These are phyloP conservation scores for Cosmopolites sordidus DNA, from an alignment of 2,888 invertebrate species.

Conservation along the genomic window DNA sequence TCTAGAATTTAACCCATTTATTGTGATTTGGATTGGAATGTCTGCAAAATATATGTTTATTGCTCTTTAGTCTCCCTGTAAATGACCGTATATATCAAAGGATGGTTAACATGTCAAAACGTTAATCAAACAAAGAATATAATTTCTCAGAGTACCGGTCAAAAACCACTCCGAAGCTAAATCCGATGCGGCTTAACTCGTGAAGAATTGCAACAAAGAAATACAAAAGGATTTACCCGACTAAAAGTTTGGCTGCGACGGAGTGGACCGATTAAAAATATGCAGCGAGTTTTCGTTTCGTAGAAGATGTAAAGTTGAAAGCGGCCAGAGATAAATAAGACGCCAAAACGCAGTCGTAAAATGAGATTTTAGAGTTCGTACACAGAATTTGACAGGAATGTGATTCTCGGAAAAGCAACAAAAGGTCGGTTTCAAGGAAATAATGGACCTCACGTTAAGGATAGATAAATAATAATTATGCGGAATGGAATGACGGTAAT, in stretches of 20 bases:
- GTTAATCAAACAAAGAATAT: too few relatives aligned
- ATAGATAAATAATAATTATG: not conserved
- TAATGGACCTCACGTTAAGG: not conserved
- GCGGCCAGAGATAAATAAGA: constrained; percentile 1
- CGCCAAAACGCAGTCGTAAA: constrained; percentile 1
- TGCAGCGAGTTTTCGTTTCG: not conserved
- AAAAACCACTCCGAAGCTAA: too few relatives aligned
- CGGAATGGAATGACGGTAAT: too few relatives aligned
- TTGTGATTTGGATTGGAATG: too few relatives aligned
- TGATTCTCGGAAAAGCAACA: not conserved
- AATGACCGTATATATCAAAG: too few relatives aligned
- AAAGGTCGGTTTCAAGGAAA: not conserved
- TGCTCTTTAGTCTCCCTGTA: too few relatives aligned
- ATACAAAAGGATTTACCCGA: not conserved
- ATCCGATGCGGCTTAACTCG: too few relatives aligned
- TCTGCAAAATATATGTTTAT: too few relatives aligned
- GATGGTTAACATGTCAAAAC: too few relatives aligned
- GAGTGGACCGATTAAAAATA: constrained; percentile 1
- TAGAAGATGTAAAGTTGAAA: not conserved
- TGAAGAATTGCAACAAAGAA: not conserved
- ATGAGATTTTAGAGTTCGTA: constrained; percentile 1
- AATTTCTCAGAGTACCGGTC: too few relatives aligned
- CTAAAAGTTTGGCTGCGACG: not conserved
- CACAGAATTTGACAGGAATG: not conserved
- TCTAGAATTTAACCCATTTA: too few relatives aligned